Conservation (phyloP, 2,888 invertebrate genomes). For the Liodrosophila aerea region DNA sequence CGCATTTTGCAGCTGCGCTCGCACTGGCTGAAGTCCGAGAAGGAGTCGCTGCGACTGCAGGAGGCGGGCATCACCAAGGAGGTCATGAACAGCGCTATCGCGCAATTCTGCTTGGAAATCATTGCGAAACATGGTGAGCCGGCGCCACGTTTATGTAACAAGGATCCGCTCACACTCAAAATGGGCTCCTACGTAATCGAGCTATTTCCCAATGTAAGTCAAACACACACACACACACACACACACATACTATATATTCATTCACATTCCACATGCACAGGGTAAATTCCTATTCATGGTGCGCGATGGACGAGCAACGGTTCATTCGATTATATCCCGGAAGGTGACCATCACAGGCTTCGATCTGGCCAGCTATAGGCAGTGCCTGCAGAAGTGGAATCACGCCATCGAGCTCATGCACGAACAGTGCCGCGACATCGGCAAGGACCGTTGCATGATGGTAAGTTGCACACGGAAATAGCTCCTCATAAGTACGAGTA, state of each 20-base stretch:
- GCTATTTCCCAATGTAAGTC: conserved; percentile 92
- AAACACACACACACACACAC: not conserved
- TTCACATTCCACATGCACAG: conserved; percentile 52
- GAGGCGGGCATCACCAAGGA: conserved; percentile 97
- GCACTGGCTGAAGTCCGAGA: conserved; percentile 97
- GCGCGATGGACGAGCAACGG: conserved; percentile 98
- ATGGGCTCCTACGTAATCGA: conserved; percentile 97
- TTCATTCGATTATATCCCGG: conserved; percentile 98
- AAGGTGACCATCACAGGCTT: conserved; percentile 92
- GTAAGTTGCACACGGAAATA: no score
- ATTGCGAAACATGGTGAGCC: conserved; percentile 98
- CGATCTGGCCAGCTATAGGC: conserved; percentile 95
- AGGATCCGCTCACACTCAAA: conserved; percentile 98
- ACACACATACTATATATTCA: not conserved
- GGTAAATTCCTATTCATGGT: conserved; percentile 99
- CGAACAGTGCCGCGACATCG: conserved; percentile 93
- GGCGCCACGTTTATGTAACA: conserved; percentile 97
- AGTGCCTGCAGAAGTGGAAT: conserved; percentile 98
- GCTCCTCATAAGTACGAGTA: no score
- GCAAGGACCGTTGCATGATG: conserved; percentile 90
- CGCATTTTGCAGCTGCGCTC: conserved; percentile 96
- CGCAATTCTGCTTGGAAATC: conserved; percentile 97
- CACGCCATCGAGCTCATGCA: conserved; percentile 97
- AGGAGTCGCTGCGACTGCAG: conserved; percentile 93
- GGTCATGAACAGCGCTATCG: conserved; percentile 96